Evolutionary conservation across 1,140 invertebrate species (phyloP), one percentile per base, ranked within the genome.

Genomic region (Mesaphorura yosii): DNA sequence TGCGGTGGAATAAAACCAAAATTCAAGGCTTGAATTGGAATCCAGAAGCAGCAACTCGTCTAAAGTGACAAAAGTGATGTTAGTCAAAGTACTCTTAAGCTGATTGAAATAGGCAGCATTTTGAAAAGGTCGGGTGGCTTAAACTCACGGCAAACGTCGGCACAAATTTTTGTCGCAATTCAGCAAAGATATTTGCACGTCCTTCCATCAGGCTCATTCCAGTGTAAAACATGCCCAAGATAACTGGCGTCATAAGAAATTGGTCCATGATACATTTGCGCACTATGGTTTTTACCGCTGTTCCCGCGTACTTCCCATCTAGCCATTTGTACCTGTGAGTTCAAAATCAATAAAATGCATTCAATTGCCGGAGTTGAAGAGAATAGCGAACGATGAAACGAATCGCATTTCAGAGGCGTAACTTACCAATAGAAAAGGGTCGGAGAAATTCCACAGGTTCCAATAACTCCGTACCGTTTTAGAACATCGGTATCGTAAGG

Each of bases 211-310:
- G 60, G 58, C 81, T 82, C 76, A 85, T 79, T 28, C 78, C 75
- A 3, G 76, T 74, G 66, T 78, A 87, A 64, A 88, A 88, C 1
- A 79, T 64, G 0, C 75, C 73, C 15, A 86, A 65, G 25, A 86
- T 67, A 10, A 75, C 72, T 1, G 85, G 83, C 2, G 84, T 86
- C 59, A 86, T 73, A 2, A 84, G 49, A 62, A 86, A 81, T 68
- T 88, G 85, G 65, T 89, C 86, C n/a, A 78, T 64, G 0, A 81
- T 60, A 17, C 87, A 69, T 70, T 89, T 89, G 53, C 77, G 78
- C 0, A 77, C 60, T 3, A 87, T 76, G 0, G 75, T 76, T 61
- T 71, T 78, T 10, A 72, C 66, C 0, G 78, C 65, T 1, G 75
- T 83, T 2, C 84, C 84, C 1, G 75, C 73, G 62, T 81, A 80